Percentiles rank a stretch among this genome's conserved stretches.
These are phyloP conservation scores for Aspiorhynchus laticeps DNA, from an alignment of 2,113 vertebrate species.

Conservation along the genomic window DNA sequence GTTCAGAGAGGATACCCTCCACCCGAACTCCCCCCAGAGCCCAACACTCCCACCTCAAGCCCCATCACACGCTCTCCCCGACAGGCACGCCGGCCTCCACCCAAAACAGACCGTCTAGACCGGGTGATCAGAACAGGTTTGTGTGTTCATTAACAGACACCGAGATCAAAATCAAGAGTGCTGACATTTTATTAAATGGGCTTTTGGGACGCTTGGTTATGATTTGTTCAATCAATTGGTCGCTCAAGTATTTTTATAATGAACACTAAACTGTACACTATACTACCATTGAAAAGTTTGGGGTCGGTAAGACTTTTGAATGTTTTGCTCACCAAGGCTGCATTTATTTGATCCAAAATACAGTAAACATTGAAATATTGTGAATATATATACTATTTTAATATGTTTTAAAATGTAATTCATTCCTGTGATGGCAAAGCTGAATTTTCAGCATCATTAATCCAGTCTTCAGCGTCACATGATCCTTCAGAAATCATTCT, in stretches of 20 bases:
- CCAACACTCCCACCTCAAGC: constrained; percentile 88
- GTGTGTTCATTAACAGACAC: constrained; percentile 14
- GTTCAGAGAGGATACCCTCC: constrained; percentile 88
- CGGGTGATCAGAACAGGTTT: constrained; percentile 89
- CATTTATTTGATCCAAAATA: neutral
- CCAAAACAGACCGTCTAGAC: constrained; percentile 89
- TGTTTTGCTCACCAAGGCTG: neutral
- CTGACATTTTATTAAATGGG: neutral
- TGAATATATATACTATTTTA: neutral
- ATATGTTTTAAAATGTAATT: neutral
- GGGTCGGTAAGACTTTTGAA: neutral
- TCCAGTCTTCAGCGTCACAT: neutral
- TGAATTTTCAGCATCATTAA: neutral
- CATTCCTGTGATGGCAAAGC: neutral
- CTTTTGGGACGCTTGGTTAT: neutral
- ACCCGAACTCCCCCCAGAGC: constrained; percentile 86
- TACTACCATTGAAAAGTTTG: neutral
- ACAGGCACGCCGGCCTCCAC: constrained; percentile 78
- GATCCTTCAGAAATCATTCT: neutral
- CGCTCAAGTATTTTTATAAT: neutral
- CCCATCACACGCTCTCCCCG: constrained; percentile 89
- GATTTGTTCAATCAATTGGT: neutral
- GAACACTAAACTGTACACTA: neutral
- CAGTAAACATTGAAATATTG: neutral
- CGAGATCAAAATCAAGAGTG: neutral